Conservation (phyloP, 2,113 vertebrate genomes). For the Daphoenositta chrysoptera region DNA sequence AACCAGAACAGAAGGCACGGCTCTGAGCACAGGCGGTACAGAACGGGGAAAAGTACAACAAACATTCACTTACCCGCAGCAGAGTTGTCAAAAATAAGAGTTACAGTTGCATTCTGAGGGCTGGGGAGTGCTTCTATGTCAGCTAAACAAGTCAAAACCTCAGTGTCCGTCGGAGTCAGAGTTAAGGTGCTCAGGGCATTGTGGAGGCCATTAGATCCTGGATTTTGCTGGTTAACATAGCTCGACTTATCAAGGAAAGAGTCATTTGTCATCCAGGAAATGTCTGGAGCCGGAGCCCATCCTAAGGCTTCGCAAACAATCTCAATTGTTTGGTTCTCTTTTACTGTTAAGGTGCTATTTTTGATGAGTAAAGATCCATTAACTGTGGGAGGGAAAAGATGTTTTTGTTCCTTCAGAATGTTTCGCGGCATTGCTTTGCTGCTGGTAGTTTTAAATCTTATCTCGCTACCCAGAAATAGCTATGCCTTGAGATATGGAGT, state of each 20-base stretch:
- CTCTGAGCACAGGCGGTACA: neutral
- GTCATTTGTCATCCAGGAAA: conserved; percentile 77
- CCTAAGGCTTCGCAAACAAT: conserved; percentile 78
- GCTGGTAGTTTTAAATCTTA: neutral
- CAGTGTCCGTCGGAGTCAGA: conserved; percentile 67
- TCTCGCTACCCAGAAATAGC: neutral
- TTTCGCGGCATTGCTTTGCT: neutral
- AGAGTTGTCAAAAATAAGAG: conserved; percentile 68
- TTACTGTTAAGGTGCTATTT: conserved; percentile 60
- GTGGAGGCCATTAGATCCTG: conserved; percentile 49
- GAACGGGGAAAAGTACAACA: neutral
- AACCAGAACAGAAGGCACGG: neutral
- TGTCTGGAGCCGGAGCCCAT: conserved; percentile 78
- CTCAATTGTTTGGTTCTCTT: conserved; percentile 62
- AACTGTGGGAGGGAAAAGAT: conserved; percentile 74
- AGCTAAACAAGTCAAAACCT: conserved; percentile 79
- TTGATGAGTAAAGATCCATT: conserved; percentile 76
- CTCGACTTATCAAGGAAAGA: conserved; percentile 54
- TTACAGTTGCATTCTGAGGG: conserved; percentile 65
- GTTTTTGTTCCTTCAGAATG: conserved; percentile 48
- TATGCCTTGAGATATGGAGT: neutral
- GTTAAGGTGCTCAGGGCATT: conserved; percentile 72
- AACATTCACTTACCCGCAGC: conserved; percentile 63
- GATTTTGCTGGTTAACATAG: conserved; percentile 65
- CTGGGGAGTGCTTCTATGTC: conserved; percentile 69